Evolutionary conservation across 2,888 invertebrate genomes (phyloP).

Genomic region (Alitta virens): DNA sequence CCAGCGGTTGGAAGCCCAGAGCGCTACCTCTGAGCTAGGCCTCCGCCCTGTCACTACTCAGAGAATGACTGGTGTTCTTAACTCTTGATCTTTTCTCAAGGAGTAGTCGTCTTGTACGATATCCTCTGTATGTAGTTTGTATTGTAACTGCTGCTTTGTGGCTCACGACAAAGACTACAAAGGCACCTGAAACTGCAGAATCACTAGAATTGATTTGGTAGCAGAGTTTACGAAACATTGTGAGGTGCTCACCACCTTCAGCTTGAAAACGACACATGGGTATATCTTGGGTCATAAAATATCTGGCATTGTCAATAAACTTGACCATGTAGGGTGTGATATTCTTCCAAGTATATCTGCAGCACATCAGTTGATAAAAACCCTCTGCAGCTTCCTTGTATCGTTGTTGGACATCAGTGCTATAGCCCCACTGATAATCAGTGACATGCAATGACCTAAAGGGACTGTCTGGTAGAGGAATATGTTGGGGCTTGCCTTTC

Average conservation of each 20-base stretch:
- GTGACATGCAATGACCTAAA: background rate
- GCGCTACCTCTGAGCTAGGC: too few relatives aligned
- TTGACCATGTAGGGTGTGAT: background rate
- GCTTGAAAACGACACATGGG: background rate
- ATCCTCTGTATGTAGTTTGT: background rate
- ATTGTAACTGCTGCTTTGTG: background rate
- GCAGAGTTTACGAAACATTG: too few relatives aligned
- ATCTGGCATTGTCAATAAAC: background rate
- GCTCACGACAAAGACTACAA: background rate
- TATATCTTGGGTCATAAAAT: background rate
- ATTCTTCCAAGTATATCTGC: background rate
- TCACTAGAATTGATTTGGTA: background rate
- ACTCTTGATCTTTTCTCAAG: too few relatives aligned
- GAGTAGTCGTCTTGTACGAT: background rate
- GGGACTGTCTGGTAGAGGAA: background rate
- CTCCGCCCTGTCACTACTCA: too few relatives aligned
- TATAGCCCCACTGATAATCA: background rate
- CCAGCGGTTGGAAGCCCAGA: too few relatives aligned
- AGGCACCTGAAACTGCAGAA: background rate
- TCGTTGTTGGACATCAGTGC: background rate
- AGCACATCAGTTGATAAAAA: background rate
- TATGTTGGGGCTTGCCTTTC: background rate
- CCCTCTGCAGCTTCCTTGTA: background rate
- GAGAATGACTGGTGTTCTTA: too few relatives aligned
- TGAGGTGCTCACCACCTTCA: background rate